Evolutionary conservation across 1,140 invertebrate genomes (phyloP), one percentile per base, ranked within the genome.

Genomic region (Zaprionus vittiger): DNA sequence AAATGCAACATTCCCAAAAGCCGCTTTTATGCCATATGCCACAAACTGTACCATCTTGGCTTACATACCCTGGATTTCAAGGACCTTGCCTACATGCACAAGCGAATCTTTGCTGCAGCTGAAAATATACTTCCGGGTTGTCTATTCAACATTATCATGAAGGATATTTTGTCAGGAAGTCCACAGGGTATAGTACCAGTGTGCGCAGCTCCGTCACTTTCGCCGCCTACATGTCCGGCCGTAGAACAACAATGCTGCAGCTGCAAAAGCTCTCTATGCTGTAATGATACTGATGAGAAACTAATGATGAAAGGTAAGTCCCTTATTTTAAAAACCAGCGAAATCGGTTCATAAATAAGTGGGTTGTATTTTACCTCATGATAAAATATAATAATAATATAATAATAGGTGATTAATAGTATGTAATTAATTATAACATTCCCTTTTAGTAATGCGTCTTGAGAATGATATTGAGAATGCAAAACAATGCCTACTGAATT

Each of bases 1-100:
- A 86, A 83, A 41, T 81, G 78, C 37, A 72, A 84, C 15, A 78
- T 87, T 56, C 79, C 86, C 0, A 90, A 91, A 56, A 86, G 81
- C 22, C 81, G 83, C 24, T 91, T 91, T 17, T 90, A 91, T 49
- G 79, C 76, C 11, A 86, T 86, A 20, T 91, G 87, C 44, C 83
- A 91, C 31, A 83, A 86, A 26, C 54, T 91, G 1, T 82, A 86
- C 15, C 86, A 91, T 22, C 64, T 77, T 22, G 87, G 86, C 1
- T 57, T 91, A 7, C 73, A 79, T n/a, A 80, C 80, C 0, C 57
- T 91, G 9, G 74, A 74, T 20, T 91, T 91, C 24, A 74, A 81
- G 31, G 85, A 91, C 15, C 49, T 91, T 17, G 74, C 72, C 5
- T 91, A 90, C 34, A 81, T 91, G 72, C 83, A 90, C 31, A 86